Evolutionary conservation across 2,113 vertebrate species (phyloP).

Genomic region (Anser brachyrhynchus): DNA sequence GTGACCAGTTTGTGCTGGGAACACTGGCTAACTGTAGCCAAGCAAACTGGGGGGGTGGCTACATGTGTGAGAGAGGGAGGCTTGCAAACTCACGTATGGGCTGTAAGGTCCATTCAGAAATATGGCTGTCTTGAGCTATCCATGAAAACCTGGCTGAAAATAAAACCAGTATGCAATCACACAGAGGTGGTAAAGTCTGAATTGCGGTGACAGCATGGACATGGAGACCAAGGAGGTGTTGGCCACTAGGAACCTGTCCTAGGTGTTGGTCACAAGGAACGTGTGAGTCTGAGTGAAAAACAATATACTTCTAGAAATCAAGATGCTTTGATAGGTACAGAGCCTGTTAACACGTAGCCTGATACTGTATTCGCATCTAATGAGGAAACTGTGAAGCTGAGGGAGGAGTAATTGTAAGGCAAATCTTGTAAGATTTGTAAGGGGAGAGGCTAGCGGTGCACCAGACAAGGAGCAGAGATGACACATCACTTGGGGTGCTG

Average conservation of each 20-base stretch:
- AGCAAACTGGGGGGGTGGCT: neutral
- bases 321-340: neutral
- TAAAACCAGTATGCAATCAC: neutral
- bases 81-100: accelerated
- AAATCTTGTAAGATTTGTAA: neutral
- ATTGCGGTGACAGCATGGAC: neutral
- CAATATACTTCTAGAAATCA: neutral
- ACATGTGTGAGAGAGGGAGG: neutral
- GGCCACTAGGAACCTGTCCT: neutral
- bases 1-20: neutral
- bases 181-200: neutral
- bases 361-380: neutral
- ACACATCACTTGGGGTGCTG: neutral
- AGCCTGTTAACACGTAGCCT: neutral
- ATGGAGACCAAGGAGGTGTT: neutral
- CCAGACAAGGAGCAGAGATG: neutral
- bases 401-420: neutral
- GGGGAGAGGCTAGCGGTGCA: neutral
- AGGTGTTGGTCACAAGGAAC: neutral
- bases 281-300: neutral
- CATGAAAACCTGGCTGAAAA: neutral
- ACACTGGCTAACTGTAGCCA: neutral
- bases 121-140: neutral
- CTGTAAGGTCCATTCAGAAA: neutral
- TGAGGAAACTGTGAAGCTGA: neutral